A percentile compares a stretch with the other conserved stretches of the same genome.
Evolutionary conservation across 2,888 invertebrate species (phyloP).

Genomic region (Troilus luridus): DNA sequence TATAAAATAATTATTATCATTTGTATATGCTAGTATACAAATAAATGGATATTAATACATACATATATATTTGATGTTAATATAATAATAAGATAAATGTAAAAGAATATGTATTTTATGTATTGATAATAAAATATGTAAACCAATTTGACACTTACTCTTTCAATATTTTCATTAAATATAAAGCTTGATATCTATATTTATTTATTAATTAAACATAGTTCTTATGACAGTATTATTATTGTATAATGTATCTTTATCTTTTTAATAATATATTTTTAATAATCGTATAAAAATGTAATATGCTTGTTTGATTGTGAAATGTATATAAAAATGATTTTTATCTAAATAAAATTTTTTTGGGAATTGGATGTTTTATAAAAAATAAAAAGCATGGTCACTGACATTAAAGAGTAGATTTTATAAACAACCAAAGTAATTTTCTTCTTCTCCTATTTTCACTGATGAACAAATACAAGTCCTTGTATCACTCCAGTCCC

Average conservation of each 20-base stretch:
- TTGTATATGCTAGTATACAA: neutral
- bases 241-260: slow-evolving; percentile 1
- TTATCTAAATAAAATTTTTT: neutral
- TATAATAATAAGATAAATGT: neutral
- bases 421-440: too few species aligned
- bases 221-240: neutral
- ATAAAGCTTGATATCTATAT: neutral
- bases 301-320: neutral
- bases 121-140: slow-evolving; percentile 8
- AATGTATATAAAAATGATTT: slow-evolving; percentile 14
- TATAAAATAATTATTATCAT: slow-evolving; percentile 29
- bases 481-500: too few species aligned
- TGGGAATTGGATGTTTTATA: neutral
- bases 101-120: slow-evolving; percentile 1
- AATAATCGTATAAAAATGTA: neutral
- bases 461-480: too few species aligned
- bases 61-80: slow-evolving; percentile 29
- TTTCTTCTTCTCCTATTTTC: too few species aligned
- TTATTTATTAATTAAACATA: neutral
- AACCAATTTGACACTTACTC: neutral
- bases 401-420: too few species aligned
- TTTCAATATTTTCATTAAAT: neutral
- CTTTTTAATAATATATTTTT: slow-evolving; percentile 12
- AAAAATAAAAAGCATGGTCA: neutral
- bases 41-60: slow-evolving; percentile 1